Base-by-base conservation (phyloP, 2,888 invertebrate genomes). In the Formica aserva region DNA sequence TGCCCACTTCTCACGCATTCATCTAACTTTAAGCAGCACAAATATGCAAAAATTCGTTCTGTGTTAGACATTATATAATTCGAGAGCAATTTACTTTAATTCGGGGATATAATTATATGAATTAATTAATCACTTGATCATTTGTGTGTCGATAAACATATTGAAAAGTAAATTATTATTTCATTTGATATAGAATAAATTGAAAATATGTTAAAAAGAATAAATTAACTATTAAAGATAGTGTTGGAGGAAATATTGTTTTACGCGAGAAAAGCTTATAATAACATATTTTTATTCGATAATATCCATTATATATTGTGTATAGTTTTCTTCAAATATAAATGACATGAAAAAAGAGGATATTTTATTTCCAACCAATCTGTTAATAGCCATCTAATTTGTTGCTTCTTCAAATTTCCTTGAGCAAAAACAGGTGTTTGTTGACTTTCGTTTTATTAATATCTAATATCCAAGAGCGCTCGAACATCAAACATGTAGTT, bases 341-440 rank as follows among this genome's bases (percentile, higher is more conserved):
- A 35, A 77, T 35, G 55, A 55, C 52, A 26, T 38, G 38, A 76
- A 4, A 26, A 76, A 45, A 66, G 52, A 48, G n/a, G 45, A 48
- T 32, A 67, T 38, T 77, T 69, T 38, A 57, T 57, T 41, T 6
- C 13, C 41, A 32, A 29, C 41, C 38, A 65, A 9, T 18, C n/a
- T 35, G 41, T 41, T 18, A 38, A 55, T 62, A 66, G 60, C 35
- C 38, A 15, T 41, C 48, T 22, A 45, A 72, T 82, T 75, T 60
- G 15, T 57, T 18, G 35, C 32, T 57, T 48, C 18, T 48, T 18
- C n/a, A 5, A 71, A 18, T 35, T 81, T 13, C 45, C 45, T 88
- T 88, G 88, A 88, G 88, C 89, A 88, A 86, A 67, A 45, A 45
- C 48, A 81, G 81, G 81, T 76, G 76, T 48, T 65, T 29, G 41